A percentile compares a stretch with the other conserved stretches of the same genome.
Conservation (phyloP, 2,888 invertebrate species). For the Micoletzkya japonica region DNA sequence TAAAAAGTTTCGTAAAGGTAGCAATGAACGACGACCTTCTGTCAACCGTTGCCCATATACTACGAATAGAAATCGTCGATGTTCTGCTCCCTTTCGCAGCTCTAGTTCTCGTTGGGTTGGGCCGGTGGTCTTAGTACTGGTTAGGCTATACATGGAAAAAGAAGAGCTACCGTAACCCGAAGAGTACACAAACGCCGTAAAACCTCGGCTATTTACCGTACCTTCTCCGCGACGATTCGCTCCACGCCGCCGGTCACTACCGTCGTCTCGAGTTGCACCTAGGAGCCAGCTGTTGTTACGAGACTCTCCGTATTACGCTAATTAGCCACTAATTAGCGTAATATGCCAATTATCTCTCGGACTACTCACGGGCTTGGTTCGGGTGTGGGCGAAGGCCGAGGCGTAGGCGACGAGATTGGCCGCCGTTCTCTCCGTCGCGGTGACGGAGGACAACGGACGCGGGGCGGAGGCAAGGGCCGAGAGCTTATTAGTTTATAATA, state of each 20-base stretch:
- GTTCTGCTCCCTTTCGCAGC: too few relatives aligned
- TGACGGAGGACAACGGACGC: slow-evolving; percentile 40
- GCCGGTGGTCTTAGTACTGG: neutral
- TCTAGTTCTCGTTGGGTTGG: neutral
- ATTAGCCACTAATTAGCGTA: neutral
- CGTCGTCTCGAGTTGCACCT: slow-evolving; percentile 1
- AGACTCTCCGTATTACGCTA: neutral
- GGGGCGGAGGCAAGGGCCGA: slow-evolving; percentile 41
- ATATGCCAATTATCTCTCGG: neutral
- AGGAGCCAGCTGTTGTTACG: neutral
- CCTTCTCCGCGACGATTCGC: slow-evolving; percentile 26
- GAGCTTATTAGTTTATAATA: neutral
- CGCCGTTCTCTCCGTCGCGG: slow-evolving; percentile 38
- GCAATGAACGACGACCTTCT: too few relatives aligned
- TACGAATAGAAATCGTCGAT: too few relatives aligned
- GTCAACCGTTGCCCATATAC: too few relatives aligned
- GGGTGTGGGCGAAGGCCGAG: slow-evolving; percentile 27
- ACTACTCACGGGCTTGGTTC: neutral
- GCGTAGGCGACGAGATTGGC: slow-evolving; percentile 41
- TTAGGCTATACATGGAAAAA: neutral
- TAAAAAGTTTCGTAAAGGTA: too few relatives aligned
- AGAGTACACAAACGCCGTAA: too few relatives aligned
- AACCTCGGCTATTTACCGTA: too few relatives aligned
- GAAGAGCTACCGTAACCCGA: neutral
- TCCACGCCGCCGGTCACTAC: slow-evolving; percentile 2